Percentiles rank a stretch among this genome's conserved stretches.
Conservation (phyloP, 2,888 invertebrate species). For the Lochmaea capreae region DNA sequence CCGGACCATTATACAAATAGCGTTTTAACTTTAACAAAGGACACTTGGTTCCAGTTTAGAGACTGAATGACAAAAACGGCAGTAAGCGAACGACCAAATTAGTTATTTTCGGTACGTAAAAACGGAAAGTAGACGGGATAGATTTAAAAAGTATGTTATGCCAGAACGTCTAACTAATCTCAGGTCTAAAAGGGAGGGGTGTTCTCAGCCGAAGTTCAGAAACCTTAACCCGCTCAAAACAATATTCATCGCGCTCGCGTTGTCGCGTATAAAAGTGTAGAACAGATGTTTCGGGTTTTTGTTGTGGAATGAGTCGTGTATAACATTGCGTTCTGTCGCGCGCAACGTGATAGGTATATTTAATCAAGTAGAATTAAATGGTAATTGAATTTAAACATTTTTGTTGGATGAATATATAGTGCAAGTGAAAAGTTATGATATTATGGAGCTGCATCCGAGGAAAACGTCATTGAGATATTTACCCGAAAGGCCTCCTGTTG, state of each 20-base stretch:
- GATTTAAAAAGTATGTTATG: background rate
- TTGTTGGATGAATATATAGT: background rate
- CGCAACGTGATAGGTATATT: background rate
- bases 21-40: no score
- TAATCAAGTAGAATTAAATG: background rate
- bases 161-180: background rate
- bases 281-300: background rate
- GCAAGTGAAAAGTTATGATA: background rate
- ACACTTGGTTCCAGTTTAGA: no score
- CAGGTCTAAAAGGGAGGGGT: background rate
- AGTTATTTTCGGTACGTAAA: background rate
- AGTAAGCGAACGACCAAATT: no score
- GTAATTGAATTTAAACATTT: background rate
- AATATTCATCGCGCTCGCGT: background rate
- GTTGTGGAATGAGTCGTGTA: background rate
- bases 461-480: conserved; percentile 68
- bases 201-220: background rate
- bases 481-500: conserved; percentile 77
- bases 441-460: conserved; percentile 27
- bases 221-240: background rate
- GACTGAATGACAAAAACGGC: no score
- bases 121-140: background rate
- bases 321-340: background rate
- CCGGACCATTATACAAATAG: no score
- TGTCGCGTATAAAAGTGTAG: conserved; percentile 3